These are phyloP conservation scores for Oryzias curvinotus DNA, from an alignment of 2,113 vertebrate genomes.

Conservation along the genomic window DNA sequence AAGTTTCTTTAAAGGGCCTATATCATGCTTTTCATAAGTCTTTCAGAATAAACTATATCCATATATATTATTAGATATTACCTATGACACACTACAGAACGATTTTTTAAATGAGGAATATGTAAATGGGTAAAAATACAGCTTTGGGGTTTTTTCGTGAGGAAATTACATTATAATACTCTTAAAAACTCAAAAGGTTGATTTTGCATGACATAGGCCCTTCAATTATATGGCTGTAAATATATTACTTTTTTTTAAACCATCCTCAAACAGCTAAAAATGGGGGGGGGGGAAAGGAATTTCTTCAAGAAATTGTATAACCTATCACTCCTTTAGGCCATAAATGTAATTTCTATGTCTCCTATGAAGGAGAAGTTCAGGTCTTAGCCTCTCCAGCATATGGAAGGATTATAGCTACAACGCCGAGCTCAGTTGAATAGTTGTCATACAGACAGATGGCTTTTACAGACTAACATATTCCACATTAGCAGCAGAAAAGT, in stretches of 20 bases:
- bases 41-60: no score
- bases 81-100: no score
- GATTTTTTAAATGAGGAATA: no score
- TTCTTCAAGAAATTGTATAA: neutral
- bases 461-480: conserved; percentile 62
- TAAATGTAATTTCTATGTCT: conserved; percentile 19
- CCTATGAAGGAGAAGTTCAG: conserved; percentile 30
- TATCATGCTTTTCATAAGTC: no score
- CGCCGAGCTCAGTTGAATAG: conserved; percentile 34
- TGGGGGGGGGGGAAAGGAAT: neutral
- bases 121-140: no score
- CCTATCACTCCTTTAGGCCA: conserved; percentile 12
- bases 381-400: conserved; percentile 51
- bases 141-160: no score
- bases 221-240: no score
- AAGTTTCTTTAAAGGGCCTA: no score
- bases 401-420: conserved; percentile 58
- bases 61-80: no score
- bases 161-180: no score
- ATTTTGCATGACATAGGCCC: no score
- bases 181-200: no score
- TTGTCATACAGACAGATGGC: conserved; percentile 62
- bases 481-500: conserved; percentile 31
- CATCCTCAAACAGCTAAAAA: neutral
- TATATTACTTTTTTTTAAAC: neutral